Evolutionary conservation across 1,140 invertebrate species (phyloP).

Genomic region (Portunus trituberculatus): DNA sequence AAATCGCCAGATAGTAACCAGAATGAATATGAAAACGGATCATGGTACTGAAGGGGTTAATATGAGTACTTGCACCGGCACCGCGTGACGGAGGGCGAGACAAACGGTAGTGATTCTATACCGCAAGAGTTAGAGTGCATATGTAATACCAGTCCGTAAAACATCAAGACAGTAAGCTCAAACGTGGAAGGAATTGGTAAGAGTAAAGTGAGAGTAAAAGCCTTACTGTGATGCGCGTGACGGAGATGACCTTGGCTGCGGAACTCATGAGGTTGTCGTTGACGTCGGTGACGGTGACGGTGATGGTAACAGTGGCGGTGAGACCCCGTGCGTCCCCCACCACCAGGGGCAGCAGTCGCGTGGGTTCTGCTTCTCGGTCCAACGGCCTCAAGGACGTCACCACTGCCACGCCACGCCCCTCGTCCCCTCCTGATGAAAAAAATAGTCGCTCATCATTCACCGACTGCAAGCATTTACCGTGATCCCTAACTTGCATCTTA

Average conservation of each 20-base stretch:
- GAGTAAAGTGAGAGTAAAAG: too few relatives aligned
- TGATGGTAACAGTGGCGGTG: conserved; percentile 81
- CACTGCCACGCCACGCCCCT: neutral
- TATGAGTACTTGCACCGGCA: too few relatives aligned
- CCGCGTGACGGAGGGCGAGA: too few relatives aligned
- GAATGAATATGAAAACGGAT: too few relatives aligned
- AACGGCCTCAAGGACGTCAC: conserved; percentile 59
- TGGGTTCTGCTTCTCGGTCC: conserved; percentile 86
- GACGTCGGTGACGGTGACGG: conserved; percentile 66
- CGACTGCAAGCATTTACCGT: neutral
- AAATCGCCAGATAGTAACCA: too few relatives aligned
- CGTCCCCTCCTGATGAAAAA: neutral
- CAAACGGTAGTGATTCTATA: too few relatives aligned
- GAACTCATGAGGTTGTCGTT: conserved; percentile 70
- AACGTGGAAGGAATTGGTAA: too few relatives aligned
- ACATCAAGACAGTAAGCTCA: too few relatives aligned
- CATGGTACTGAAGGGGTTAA: too few relatives aligned
- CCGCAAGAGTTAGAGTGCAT: too few relatives aligned
- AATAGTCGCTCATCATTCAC: neutral
- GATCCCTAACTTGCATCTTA: too few relatives aligned
- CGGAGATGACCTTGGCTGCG: conserved; percentile 82
- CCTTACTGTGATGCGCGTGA: conserved; percentile 78
- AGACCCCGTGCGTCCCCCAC: conserved; percentile 91
- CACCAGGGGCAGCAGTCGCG: conserved; percentile 89
- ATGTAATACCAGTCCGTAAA: too few relatives aligned